phyloP scores from a whole-genome alignment of 2,888 invertebrate species.

The Saturnia japonica region DNA sequence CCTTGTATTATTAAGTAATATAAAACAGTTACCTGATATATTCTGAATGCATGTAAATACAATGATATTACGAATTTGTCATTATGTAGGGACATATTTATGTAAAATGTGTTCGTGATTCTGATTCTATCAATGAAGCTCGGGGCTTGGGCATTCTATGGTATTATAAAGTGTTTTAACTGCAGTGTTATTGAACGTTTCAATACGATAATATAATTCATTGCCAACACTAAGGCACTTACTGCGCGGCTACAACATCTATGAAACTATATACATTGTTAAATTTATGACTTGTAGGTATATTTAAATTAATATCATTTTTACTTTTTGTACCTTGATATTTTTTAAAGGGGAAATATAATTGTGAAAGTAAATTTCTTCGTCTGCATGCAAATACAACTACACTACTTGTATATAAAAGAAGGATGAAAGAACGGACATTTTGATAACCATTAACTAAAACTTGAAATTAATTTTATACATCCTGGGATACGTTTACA shows the following conservation, averaged over 20 bases:
- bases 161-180: slow-evolving; percentile 46
- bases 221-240: background rate
- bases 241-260: background rate
- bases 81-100: background rate
- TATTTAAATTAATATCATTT: background rate
- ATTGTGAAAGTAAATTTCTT: background rate
- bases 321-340: background rate
- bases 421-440: background rate
- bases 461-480: too few species aligned
- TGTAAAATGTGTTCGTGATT: slow-evolving; percentile 49
- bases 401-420: background rate
- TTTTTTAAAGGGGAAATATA: background rate
- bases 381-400: background rate
- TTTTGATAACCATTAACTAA: background rate
- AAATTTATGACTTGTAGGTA: background rate
- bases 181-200: background rate
- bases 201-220: background rate
- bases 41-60: slow-evolving; percentile 22
- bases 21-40: background rate
- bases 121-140: slow-evolving; percentile 59
- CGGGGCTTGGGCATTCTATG: slow-evolving; percentile 42
- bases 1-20: background rate
- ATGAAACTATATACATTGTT: background rate
- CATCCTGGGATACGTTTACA: too few species aligned
- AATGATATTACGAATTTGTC: background rate